Evolutionary conservation across 2,797 vertebrate genomes (phyloP).

Genomic region (Mareca strepera): DNA sequence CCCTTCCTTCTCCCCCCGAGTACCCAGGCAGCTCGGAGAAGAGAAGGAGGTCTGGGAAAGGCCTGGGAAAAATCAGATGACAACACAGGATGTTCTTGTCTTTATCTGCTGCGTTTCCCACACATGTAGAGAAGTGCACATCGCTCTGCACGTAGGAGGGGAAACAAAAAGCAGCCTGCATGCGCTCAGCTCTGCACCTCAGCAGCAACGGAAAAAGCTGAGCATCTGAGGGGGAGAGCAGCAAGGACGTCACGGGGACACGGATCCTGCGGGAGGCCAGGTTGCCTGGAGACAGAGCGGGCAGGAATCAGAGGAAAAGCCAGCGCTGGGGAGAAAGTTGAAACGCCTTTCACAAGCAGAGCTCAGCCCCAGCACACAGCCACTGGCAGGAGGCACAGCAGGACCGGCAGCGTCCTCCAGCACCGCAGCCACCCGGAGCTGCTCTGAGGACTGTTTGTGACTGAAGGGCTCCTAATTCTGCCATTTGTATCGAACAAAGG

Average conservation of each 20-base stretch:
- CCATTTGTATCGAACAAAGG: too few relatives aligned
- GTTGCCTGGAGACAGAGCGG: constrained; percentile 65
- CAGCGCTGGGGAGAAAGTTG: not conserved
- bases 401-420: not conserved
- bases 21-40: not conserved
- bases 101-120: not conserved
- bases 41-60: not conserved
- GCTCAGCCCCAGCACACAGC: not conserved
- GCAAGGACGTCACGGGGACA: constrained; percentile 22
- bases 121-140: not conserved
- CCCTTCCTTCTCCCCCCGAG: not conserved
- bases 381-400: not conserved
- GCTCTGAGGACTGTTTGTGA: not conserved
- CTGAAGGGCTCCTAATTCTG: accelerated
- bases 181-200: not conserved
- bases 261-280: constrained; percentile 1
- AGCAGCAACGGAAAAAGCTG: not conserved
- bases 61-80: not conserved
- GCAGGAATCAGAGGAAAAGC: constrained; percentile 15
- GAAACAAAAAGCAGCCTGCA: not conserved
- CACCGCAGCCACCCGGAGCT: not conserved
- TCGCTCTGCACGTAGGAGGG: not conserved
- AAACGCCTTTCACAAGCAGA: not conserved
- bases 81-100: not conserved
- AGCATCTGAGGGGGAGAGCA: not conserved